A percentile compares a stretch with the other conserved stretches of the same genome.
phyloP scores from a whole-genome alignment of 2,113 vertebrate genomes.

The Falcunculus frontatus region DNA sequence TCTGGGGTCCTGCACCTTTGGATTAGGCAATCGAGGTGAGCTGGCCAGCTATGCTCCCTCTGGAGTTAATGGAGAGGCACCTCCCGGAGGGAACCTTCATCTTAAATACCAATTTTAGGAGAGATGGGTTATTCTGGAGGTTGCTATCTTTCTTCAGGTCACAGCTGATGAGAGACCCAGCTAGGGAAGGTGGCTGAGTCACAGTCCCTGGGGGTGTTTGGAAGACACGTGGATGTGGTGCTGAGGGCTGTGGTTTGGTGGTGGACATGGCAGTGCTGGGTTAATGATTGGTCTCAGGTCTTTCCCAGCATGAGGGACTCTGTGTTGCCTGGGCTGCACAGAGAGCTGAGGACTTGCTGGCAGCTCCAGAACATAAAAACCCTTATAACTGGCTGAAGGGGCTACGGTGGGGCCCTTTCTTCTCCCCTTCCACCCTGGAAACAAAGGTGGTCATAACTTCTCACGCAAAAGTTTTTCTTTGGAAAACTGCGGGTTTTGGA shows the following conservation, averaged over 20 bases:
- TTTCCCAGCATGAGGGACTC: not conserved
- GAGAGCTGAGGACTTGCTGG: not conserved
- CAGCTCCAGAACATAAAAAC: not conserved
- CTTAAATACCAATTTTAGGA: not conserved
- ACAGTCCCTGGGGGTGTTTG: not conserved
- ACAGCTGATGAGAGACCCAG: not conserved
- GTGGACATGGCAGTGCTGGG: not conserved
- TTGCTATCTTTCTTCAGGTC: not conserved
- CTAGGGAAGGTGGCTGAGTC: not conserved
- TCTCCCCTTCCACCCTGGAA: not conserved
- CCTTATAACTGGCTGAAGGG: accelerated
- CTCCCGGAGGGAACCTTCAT: not conserved
- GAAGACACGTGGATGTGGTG: not conserved
- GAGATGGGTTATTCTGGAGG: not conserved
- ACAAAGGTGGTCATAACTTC: not conserved
- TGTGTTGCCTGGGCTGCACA: not conserved
- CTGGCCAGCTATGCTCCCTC: not conserved
- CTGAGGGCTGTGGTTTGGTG: not conserved
- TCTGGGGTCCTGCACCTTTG: not conserved
- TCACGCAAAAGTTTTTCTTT: not conserved
- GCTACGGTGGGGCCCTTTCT: not conserved
- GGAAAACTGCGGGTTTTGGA: not conserved
- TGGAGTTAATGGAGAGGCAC: not conserved
- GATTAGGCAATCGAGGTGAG: not conserved
- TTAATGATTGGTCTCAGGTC: accelerated